Conservation (phyloP, 2,888 invertebrate genomes). For the Apamea crenata region DNA sequence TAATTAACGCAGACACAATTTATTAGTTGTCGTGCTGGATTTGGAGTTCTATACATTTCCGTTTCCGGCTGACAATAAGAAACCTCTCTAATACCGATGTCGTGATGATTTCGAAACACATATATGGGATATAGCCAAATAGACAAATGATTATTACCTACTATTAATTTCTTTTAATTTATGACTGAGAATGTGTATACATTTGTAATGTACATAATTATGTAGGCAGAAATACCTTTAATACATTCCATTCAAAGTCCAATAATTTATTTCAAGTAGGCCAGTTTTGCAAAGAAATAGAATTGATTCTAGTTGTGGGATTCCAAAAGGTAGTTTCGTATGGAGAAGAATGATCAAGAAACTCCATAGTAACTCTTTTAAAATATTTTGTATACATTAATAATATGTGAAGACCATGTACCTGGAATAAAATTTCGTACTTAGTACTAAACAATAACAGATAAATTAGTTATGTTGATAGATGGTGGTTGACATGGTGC, state of each 20-base stretch:
- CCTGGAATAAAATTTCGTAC: not conserved
- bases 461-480: not conserved
- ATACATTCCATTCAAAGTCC: not conserved
- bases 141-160: constrained; percentile 32
- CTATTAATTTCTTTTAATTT: constrained; percentile 39
- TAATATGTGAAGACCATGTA: not conserved
- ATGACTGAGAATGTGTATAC: not conserved
- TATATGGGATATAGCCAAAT: constrained; percentile 31
- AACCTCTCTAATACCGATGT: constrained; percentile 35
- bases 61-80: constrained; percentile 59
- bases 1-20: constrained; percentile 60
- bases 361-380: not conserved
- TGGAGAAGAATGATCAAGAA: not conserved
- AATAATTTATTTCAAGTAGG: not conserved
- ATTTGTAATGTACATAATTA: constrained; percentile 1
- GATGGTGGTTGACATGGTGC: not conserved
- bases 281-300: not conserved
- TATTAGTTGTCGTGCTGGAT: constrained; percentile 54
- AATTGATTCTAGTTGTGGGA: not conserved
- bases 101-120: constrained; percentile 36
- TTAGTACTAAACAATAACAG: not conserved
- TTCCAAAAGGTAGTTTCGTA: not conserved
- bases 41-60: constrained; percentile 58
- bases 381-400: not conserved
- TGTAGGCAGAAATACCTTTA: not conserved